These are phyloP conservation scores for Andricus grossulariae DNA, from an alignment of 1,140 invertebrate genomes.

Conservation along the genomic window DNA sequence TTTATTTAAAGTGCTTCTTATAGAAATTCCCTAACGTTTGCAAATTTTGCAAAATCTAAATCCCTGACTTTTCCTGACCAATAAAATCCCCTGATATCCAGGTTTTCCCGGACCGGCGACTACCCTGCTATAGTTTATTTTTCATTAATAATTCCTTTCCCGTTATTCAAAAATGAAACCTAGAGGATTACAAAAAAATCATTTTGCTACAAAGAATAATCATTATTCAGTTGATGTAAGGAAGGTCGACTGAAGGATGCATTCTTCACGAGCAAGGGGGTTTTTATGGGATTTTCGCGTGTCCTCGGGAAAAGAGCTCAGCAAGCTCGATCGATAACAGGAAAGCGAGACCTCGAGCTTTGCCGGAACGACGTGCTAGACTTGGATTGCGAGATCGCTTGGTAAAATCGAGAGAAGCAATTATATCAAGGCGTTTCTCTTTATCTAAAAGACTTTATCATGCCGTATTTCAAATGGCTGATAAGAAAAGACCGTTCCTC, in stretches of 20 bases:
- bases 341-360: slow-evolving; percentile 29
- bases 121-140: too few species aligned
- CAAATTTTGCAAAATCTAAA: too few species aligned
- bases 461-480: neutral
- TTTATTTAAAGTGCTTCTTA: too few species aligned
- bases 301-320: neutral
- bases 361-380: neutral
- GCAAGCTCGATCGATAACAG: slow-evolving; percentile 16
- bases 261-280: neutral
- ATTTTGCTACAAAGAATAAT: neutral
- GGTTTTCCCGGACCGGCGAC: too few species aligned
- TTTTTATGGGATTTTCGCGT: slow-evolving; percentile 26
- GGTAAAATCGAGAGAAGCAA: neutral
- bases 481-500: neutral
- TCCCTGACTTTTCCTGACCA: too few species aligned
- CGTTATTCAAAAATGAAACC: too few species aligned
- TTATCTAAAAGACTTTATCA: slow-evolving; percentile 1
- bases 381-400: neutral
- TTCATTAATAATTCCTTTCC: too few species aligned
- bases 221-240: neutral
- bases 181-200: neutral
- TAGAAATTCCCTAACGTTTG: too few species aligned
- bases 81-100: too few species aligned
- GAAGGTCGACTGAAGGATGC: neutral
- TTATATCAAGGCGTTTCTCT: neutral